Conservation (phyloP, 1,140 invertebrate species). For the Drosophila grimshawi region DNA sequence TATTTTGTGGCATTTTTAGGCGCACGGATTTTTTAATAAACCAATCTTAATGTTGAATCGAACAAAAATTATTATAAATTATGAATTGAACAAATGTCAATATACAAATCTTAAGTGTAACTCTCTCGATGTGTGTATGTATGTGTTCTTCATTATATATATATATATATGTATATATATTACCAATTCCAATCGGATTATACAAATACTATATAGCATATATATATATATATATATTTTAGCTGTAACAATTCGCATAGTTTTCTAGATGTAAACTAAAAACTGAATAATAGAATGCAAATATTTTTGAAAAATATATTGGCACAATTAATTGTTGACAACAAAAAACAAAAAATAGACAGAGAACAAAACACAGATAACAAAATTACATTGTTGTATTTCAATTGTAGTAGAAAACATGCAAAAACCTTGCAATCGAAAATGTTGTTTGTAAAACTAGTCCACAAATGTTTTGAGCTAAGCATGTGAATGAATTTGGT, state of each 20-base stretch:
- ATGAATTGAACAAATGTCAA: slow-evolving; percentile 55
- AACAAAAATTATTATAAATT: slow-evolving; percentile 29
- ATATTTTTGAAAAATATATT: slow-evolving; percentile 77
- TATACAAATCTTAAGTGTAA: slow-evolving; percentile 58
- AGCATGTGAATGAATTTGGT: too few species aligned
- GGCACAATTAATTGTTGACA: slow-evolving; percentile 57
- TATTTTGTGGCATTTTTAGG: slow-evolving; percentile 79
- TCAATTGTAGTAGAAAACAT: slow-evolving; percentile 22
- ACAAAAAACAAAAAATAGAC: not conserved
- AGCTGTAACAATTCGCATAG: slow-evolving; percentile 50
- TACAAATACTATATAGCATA: slow-evolving; percentile 31
- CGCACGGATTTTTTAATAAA: slow-evolving; percentile 65
- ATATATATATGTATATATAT: slow-evolving; percentile 33
- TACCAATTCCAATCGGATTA: slow-evolving; percentile 49
- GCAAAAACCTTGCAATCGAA: not conserved
- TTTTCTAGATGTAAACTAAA: slow-evolving; percentile 36
- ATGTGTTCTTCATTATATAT: slow-evolving; percentile 39
- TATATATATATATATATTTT: slow-evolving; percentile 16
- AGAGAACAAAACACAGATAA: slow-evolving; percentile 22
- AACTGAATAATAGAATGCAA: slow-evolving; percentile 32
- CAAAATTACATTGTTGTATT: slow-evolving; percentile 37
- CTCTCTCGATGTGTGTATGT: slow-evolving; percentile 51
- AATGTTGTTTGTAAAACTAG: not conserved
- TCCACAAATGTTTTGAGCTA: slow-evolving; percentile 21
- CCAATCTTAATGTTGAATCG: slow-evolving; percentile 63